Conservation (phyloP, 1,140 invertebrate species). For the Maconellicoccus hirsutus region DNA sequence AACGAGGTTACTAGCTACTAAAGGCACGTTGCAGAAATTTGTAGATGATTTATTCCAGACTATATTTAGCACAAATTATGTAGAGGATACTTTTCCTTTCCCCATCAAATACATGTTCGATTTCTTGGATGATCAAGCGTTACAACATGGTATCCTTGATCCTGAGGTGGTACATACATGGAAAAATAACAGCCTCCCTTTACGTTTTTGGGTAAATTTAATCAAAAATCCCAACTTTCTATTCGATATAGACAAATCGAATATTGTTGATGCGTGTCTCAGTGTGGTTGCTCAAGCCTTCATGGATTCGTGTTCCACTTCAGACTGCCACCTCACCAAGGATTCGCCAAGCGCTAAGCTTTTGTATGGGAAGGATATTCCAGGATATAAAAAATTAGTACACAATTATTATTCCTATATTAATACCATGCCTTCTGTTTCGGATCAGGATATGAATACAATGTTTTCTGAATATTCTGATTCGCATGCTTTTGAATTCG, state of each 20-base stretch:
- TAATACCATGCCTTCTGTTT: no score
- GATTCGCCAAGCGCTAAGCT: conserved; percentile 92
- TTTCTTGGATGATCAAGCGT: conserved; percentile 96
- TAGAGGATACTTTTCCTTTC: conserved; percentile 80
- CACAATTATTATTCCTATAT: no score
- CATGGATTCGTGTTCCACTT: conserved; percentile 87
- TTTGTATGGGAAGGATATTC: conserved; percentile 67
- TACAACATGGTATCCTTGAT: conserved; percentile 90
- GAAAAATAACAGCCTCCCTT: conserved; percentile 90
- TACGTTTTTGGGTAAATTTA: conserved; percentile 94
- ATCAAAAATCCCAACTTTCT: conserved; percentile 96
- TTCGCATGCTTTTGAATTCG: no score
- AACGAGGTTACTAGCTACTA: conserved; percentile 86
- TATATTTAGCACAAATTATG: conserved; percentile 93
- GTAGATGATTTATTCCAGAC: conserved; percentile 98
- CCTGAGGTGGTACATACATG: conserved; percentile 97
- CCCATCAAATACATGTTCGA: conserved; percentile 99
- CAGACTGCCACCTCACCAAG: conserved; percentile 77
- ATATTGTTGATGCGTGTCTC: conserved; percentile 79
- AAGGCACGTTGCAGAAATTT: conserved; percentile 98
- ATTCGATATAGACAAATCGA: conserved; percentile 89
- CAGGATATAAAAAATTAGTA: conserved; percentile 23
- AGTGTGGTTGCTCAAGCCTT: conserved; percentile 92
- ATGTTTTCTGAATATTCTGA: no score
- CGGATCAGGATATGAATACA: no score